Conservation (phyloP, 2,888 invertebrate genomes). For the Meghimatium bilineatum region DNA sequence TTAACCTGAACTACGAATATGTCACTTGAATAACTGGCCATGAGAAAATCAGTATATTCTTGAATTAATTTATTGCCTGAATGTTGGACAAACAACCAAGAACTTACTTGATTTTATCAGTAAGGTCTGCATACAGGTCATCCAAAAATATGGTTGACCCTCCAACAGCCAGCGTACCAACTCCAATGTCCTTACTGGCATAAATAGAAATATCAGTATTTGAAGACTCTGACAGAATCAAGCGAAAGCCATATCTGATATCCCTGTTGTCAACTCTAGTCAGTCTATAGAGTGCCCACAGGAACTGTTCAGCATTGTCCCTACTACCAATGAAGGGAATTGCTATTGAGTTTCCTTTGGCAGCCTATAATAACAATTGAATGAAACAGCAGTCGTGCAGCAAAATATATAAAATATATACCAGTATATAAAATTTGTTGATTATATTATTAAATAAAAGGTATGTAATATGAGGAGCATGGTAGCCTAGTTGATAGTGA, state of each 20-base stretch:
- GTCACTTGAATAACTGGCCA: too few species aligned
- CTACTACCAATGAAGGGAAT: constrained; percentile 64
- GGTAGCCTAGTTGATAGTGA: too few species aligned
- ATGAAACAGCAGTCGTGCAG: neutral
- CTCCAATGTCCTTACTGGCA: constrained; percentile 46
- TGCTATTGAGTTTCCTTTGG: constrained; percentile 52
- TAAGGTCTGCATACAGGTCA: constrained; percentile 47
- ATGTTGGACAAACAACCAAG: neutral
- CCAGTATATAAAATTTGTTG: too few species aligned
- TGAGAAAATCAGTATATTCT: too few species aligned
- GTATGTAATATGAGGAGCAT: too few species aligned
- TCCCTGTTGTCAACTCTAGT: neutral
- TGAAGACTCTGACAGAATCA: constrained; percentile 64
- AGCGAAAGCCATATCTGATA: constrained; percentile 53
- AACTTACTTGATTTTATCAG: constrained; percentile 25
- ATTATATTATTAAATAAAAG: too few species aligned
- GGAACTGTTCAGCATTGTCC: constrained; percentile 52
- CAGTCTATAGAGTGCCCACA: constrained; percentile 35
- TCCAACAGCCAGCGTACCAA: constrained; percentile 57
- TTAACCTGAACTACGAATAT: too few species aligned
- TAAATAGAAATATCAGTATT: constrained; percentile 44
- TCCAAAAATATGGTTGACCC: constrained; percentile 50
- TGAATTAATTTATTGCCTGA: neutral
- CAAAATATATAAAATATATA: too few species aligned
- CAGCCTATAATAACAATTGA: constrained; percentile 3